A percentile compares a stretch with the other conserved stretches of the same genome.
phyloP scores from a whole-genome alignment of 2,113 vertebrate species.

The Takifugu flavidus region DNA sequence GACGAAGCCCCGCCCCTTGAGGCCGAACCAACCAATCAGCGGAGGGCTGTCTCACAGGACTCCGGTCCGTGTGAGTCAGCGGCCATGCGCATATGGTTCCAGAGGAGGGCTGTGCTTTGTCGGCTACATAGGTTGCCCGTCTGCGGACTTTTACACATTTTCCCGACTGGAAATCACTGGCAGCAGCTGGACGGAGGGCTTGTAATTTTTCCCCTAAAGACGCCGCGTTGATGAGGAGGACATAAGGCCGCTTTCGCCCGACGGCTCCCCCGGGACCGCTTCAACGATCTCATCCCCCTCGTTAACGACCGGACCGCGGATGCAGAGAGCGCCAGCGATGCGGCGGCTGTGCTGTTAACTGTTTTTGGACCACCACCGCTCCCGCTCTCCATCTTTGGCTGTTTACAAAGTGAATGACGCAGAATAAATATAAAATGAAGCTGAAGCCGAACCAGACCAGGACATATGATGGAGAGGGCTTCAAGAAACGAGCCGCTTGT shows the following conservation, averaged over 20 bases:
- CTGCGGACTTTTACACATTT: slow-evolving; percentile 7
- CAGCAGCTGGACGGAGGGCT: slow-evolving; percentile 5
- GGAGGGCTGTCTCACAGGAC: slow-evolving; percentile 18
- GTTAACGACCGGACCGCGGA: slow-evolving; percentile 32
- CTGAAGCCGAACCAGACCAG: slow-evolving; percentile 97
- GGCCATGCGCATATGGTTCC: slow-evolving; percentile 55
- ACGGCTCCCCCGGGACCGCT: slow-evolving; percentile 10
- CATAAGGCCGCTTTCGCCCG: background rate
- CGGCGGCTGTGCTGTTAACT: slow-evolving; percentile 51
- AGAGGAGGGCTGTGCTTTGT: slow-evolving; percentile 47
- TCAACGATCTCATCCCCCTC: slow-evolving; percentile 2
- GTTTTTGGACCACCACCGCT: background rate
- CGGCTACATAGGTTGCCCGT: slow-evolving; percentile 44
- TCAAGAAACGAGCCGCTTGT: slow-evolving; percentile 94
- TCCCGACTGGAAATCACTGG: slow-evolving; percentile 21
- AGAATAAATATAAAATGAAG: slow-evolving; percentile 81
- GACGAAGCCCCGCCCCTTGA: slow-evolving; percentile 23
- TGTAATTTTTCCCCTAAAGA: background rate
- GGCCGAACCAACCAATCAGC: slow-evolving; percentile 37
- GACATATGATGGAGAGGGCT: slow-evolving; percentile 95
- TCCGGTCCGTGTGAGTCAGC: slow-evolving; percentile 51
- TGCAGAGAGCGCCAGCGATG: slow-evolving; percentile 49
- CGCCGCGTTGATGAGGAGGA: background rate
- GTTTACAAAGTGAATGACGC: slow-evolving; percentile 16
- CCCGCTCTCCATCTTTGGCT: slow-evolving; percentile 15